A percentile compares a stretch with the other conserved stretches of the same genome.
These are phyloP conservation scores for Hyaena hyaena DNA, from an alignment of 2,113 vertebrate genomes.

Conservation along the genomic window DNA sequence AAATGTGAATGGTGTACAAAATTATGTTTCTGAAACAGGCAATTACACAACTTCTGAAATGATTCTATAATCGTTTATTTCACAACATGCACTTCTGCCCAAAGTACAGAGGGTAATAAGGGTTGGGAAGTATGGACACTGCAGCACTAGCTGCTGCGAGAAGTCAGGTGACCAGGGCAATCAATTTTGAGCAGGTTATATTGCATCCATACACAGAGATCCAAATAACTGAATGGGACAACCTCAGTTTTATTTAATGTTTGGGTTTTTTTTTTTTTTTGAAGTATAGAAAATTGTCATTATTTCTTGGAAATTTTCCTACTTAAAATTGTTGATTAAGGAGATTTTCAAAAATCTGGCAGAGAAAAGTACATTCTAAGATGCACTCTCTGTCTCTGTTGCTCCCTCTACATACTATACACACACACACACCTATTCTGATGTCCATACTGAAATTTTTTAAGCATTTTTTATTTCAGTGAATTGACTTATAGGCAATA, in stretches of 20 bases:
- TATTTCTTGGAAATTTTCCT: neutral
- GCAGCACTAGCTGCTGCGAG: neutral
- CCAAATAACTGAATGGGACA: neutral
- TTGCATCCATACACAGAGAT: neutral
- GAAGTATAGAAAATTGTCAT: neutral
- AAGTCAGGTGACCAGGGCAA: neutral
- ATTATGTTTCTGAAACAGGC: neutral
- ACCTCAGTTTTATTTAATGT: neutral
- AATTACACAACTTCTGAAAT: neutral
- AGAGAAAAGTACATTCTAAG: neutral
- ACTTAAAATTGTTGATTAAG: neutral
- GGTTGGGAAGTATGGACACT: no score
- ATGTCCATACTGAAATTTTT: neutral
- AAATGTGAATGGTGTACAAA: neutral
- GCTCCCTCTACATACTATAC: neutral
- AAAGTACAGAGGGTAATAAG: neutral
- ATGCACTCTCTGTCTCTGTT: neutral
- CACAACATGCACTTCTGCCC: neutral
- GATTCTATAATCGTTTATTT: neutral
- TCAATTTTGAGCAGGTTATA: neutral
- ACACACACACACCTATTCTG: neutral
- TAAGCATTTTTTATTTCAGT: neutral
- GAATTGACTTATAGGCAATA: neutral
- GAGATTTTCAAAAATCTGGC: neutral
- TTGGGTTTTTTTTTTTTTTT: neutral